Percentiles rank a stretch among this genome's conserved stretches.
phyloP scores from a whole-genome alignment of 1,140 invertebrate genomes.

The Uloborus diversus region DNA sequence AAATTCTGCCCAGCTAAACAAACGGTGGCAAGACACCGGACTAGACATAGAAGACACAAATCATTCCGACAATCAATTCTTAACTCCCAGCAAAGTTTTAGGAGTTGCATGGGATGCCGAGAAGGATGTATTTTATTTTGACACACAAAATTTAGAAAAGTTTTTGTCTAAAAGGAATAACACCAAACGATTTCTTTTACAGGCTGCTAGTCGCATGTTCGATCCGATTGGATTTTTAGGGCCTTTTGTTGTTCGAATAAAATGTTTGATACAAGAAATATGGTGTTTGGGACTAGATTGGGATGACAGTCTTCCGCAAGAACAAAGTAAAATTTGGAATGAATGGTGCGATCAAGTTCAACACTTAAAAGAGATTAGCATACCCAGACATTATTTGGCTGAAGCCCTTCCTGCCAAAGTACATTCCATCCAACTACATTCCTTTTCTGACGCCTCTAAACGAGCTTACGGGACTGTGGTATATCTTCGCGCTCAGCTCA shows the following conservation, averaged over 20 bases:
- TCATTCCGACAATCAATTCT: background rate
- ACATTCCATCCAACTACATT: background rate
- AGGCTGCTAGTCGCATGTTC: background rate
- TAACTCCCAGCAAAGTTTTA: constrained; percentile 9
- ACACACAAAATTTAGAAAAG: background rate
- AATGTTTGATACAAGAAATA: constrained; percentile 47
- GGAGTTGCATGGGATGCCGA: background rate
- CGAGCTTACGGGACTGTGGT: background rate
- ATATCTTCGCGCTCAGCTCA: background rate
- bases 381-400: background rate
- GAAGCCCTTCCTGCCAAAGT: background rate
- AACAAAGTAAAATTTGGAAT: constrained; percentile 1
- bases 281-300: constrained; percentile 6
- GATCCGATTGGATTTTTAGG: background rate
- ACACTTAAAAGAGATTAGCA: background rate
- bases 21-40: background rate
- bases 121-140: background rate
- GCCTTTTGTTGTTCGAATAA: background rate
- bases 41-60: background rate
- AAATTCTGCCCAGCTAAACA: background rate
- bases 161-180: background rate
- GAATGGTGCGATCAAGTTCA: background rate
- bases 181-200: background rate
- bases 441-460: background rate
- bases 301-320: constrained; percentile 8